Conservation (phyloP, 2,797 vertebrate species). For the Neosilurus hyrtlii region DNA sequence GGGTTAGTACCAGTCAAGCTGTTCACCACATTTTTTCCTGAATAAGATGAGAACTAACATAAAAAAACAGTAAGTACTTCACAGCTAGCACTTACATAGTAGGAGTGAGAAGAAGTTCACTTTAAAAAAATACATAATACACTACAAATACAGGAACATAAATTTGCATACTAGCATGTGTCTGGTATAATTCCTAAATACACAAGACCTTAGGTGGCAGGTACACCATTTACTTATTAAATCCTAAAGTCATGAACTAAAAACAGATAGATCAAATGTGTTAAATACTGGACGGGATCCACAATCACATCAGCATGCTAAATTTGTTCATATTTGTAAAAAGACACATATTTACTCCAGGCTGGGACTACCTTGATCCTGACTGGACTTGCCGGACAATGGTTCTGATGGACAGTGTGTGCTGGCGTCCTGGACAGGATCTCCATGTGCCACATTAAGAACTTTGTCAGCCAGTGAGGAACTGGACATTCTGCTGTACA, state of each 20-base stretch:
- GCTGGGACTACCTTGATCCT: conserved; percentile 72
- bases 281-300: not conserved
- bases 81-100: too few species aligned
- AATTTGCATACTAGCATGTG: not conserved
- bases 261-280: not conserved
- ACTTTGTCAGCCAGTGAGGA: conserved; percentile 81
- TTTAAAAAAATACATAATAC: not conserved
- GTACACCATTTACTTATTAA: not conserved
- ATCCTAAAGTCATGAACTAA: not conserved
- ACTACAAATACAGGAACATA: not conserved
- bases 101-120: too few species aligned
- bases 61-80: conserved; percentile 5
- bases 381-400: conserved; percentile 72
- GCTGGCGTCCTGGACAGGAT: conserved; percentile 71
- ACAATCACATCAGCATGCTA: not conserved
- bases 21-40: conserved; percentile 31
- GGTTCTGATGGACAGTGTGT: conserved; percentile 72
- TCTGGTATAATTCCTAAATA: not conserved
- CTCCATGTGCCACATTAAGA: conserved; percentile 72
- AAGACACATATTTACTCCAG: not conserved
- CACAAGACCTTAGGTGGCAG: not conserved
- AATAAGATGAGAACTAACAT: conserved; percentile 20
- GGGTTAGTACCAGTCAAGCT: conserved; percentile 34
- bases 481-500: conserved; percentile 78
- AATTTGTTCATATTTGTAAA: not conserved